Base-by-base conservation (phyloP, 2,113 vertebrate genomes). In the Plectropomus leopardus region DNA sequence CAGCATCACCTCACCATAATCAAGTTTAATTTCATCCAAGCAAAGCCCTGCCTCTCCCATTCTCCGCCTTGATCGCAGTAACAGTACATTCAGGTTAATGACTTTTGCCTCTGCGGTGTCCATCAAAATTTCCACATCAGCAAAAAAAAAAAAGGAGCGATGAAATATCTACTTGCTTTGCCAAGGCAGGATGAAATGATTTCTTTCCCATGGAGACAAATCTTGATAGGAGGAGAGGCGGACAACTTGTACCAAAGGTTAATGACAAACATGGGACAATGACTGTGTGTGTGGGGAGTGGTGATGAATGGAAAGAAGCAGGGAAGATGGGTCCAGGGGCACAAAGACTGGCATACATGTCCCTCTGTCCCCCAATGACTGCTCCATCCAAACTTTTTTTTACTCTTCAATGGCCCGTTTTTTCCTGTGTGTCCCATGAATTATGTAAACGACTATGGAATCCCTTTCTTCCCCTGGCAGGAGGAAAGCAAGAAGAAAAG, bases 321-420 rank as follows among this genome's bases (percentile, higher is more conserved):
- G 70, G 45, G 88, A 89, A 88, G 88, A 90, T 90, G 80, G 85
- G 86, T 75, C 71, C 4, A 3, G 16, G 76, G 89, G 95, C 94
- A 98, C 97, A 99, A 97, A 97, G 96, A 95, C 88, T 93, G 95
- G 96, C 93, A 97, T 96, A 96, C 95, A 98, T 91, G 81, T 61
- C 76, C 78, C 82, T 75, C 74, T 42, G 42, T 81, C 84, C 87
- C 71, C 72, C 76, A 64, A 69, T 66, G 68, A 83, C 48, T 54
- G 65, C 83, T 80, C 77, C 87, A 85, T 87, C 80, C 75, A 83
- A 82, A 84, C 75, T 82, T 83, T 82, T 72, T 86, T 86, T 78
- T 55, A 83, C 68, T 15, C 8, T 77, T 86, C 83, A 88, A 82
- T 80, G 95, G 94, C 93, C 58, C 16, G 94, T 96, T 97, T 93